Base-by-base conservation (phyloP, 2,888 invertebrate species). In the Ochropleura leucogaster region DNA sequence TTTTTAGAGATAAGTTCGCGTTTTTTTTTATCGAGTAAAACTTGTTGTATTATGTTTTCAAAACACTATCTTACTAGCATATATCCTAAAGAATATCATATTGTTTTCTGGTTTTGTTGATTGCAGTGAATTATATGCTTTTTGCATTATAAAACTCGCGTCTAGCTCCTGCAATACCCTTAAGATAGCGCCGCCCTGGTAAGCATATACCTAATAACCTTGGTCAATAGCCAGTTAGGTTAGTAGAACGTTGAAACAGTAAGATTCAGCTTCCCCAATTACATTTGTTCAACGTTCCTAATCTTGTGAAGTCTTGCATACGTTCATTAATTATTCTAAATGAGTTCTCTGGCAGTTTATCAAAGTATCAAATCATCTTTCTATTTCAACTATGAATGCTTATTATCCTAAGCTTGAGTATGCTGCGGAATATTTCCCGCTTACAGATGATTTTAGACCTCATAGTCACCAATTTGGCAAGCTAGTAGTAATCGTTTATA, bases 381-480 rank as follows among this genome's bases (percentile, higher is more conserved):
- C 14, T 60, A 68, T 59, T 77, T 71, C n/a, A 59, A 63, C 49
- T 51, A 51, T 51, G 16, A 55, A 63, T 44, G n/a, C 8, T 49
- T 18, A 40, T 18, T 18, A 8, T 40, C 18, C 76, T 71, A 51
- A 30, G 30, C 30, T 2, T 64, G 46, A 40, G 64, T 46, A 72
- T 5, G 42, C 42, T 46, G 1, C 40, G 18, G 40, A 14, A 69
- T 69, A 3, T 51, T n/a, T 55, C 20, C 53, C 18, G 42, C 42
- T 5, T 73, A 16, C 0, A 30, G 9, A 63, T 74, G 42, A 42
- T 40, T 65, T n/a, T 65, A 59, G 57, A 64, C 49, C 42, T 51
- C 8, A 44, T 60, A 76, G 14, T 76, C 67, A 76, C 8, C 4
- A 10, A 30, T 1, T 68, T 76, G 77, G 77, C 76, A 77, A 63